Evolutionary conservation across 2,888 invertebrate species (phyloP).

Genomic region (Euplexia lucipara): DNA sequence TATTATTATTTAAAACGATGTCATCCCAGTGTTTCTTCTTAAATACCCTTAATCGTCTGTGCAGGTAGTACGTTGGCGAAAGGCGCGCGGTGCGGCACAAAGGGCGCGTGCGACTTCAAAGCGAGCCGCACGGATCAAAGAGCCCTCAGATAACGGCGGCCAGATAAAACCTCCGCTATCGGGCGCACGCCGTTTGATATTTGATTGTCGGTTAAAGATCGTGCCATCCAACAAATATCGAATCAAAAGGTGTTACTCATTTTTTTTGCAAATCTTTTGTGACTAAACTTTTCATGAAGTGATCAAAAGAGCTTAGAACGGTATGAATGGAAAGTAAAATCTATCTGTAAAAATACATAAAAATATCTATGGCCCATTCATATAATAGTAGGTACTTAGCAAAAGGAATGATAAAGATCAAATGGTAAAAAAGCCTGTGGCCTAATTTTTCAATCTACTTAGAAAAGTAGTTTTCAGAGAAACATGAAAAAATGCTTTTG

Average conservation of each 20-base stretch:
- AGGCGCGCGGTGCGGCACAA: constrained; percentile 72
- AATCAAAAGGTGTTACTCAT: constrained; percentile 76
- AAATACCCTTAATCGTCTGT: constrained; percentile 77
- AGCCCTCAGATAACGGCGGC: constrained; percentile 78
- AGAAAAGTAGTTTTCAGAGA: neutral
- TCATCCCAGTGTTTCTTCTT: constrained; percentile 63
- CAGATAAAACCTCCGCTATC: constrained; percentile 80
- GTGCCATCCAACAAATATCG: constrained; percentile 69
- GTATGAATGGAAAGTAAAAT: constrained; percentile 43
- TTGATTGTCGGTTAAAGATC: constrained; percentile 84
- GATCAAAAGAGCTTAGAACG: constrained; percentile 60
- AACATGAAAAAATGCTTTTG: neutral
- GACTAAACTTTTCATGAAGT: constrained; percentile 55
- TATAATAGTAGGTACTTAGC: constrained; percentile 19
- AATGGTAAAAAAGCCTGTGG: constrained; percentile 24
- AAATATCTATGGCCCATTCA: constrained; percentile 34
- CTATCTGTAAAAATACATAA: too few relatives aligned
- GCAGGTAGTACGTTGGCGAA: constrained; percentile 74
- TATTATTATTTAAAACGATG: constrained; percentile 67
- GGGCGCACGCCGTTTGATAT: constrained; percentile 81
- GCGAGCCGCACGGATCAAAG: constrained; percentile 81
- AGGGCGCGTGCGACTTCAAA: constrained; percentile 82
- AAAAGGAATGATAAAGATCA: constrained; percentile 30
- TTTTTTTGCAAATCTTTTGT: constrained; percentile 64
- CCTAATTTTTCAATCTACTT: neutral